Evolutionary conservation across 2,113 vertebrate species (phyloP).

Genomic region (Elephantulus edwardii): DNA sequence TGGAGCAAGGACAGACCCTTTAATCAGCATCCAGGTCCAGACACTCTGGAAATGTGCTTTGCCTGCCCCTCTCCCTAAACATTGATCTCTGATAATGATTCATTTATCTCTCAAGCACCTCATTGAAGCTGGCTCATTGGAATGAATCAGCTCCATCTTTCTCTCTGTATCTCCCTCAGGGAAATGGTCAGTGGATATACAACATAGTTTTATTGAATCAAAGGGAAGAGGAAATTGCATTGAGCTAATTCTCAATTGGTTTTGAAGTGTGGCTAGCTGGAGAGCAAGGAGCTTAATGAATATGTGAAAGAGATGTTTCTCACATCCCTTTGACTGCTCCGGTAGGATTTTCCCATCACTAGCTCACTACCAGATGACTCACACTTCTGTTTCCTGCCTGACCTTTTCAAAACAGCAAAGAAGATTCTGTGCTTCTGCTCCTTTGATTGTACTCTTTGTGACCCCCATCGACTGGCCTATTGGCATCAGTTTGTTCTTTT

Average conservation of each 20-base stretch:
- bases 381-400: conserved; percentile 1
- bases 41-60: neutral
- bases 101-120: neutral
- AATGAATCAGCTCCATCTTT: neutral
- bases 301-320: neutral
- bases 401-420: conserved; percentile 21
- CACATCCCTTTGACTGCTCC: neutral
- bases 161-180: neutral
- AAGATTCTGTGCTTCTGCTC: conserved; percentile 35
- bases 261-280: neutral
- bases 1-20: neutral
- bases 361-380: neutral
- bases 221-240: neutral
- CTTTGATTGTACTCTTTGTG: neutral
- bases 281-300: neutral
- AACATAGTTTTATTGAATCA: neutral
- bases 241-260: neutral
- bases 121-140: neutral
- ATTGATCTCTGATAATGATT: conserved; percentile 17
- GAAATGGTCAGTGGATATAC: neutral
- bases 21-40: neutral
- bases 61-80: neutral
- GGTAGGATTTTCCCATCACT: neutral
- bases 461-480: neutral
- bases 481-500: conserved; percentile 2